Conservation (phyloP, 2,797 vertebrate genomes). For the Orientallactaga sibirica region DNA sequence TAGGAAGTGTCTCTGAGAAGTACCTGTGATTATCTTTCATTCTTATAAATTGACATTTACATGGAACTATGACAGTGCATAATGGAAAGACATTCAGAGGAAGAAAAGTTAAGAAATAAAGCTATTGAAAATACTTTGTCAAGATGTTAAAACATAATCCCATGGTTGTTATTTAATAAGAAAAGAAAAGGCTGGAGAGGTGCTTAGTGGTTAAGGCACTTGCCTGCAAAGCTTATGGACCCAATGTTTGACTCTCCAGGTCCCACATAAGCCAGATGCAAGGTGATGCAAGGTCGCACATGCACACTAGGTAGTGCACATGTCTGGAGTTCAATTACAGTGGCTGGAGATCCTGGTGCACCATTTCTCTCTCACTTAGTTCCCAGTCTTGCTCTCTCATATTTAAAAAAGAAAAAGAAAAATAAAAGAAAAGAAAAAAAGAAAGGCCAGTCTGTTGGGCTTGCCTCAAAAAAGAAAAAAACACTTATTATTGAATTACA, state of each 20-base stretch:
- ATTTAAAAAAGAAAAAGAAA: not conserved
- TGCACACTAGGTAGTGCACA: no score
- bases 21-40: not conserved
- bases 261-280: no score
- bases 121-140: slow-evolving; percentile 57
- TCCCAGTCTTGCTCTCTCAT: no score
- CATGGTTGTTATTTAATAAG: slow-evolving; percentile 6
- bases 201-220: no score
- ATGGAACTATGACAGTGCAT: slow-evolving; percentile 24
- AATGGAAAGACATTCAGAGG: slow-evolving; percentile 39
- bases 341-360: no score
- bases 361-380: no score
- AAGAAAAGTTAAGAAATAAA: slow-evolving; percentile 57
- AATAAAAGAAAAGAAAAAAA: not conserved
- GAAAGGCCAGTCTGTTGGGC: no score
- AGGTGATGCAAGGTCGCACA: no score
- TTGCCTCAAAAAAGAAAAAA: not conserved
- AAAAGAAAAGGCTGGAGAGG: not conserved
- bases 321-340: no score
- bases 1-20: not conserved
- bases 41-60: not conserved
- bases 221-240: no score
- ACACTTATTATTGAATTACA: slow-evolving; percentile 13
- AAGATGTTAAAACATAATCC: slow-evolving; percentile 49
- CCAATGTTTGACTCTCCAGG: no score